Base-by-base conservation (phyloP, 1,140 invertebrate species). In the Drosophila littoralis region DNA sequence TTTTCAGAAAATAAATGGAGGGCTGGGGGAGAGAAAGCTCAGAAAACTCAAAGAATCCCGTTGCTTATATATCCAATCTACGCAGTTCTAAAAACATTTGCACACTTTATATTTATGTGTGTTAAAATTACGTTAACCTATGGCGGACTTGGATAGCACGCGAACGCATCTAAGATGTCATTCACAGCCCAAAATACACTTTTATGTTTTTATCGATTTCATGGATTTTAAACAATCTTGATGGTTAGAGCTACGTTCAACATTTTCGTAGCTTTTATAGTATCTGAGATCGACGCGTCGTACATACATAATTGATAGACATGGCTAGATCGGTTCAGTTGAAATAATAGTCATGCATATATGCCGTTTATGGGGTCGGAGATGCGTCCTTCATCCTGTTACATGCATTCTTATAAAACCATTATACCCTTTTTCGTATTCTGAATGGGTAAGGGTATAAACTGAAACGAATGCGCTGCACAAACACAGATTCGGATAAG, bases 361-460 rank as follows among this genome's bases (percentile, higher is more conserved):
- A 4, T 5, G 2, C 22, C 22, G 22, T 4, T 28, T 28, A 28
- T 28, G 4, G 22, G 22, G 4, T 5, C 22, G 4, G 22, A 28
- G 4, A 28, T 28, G 22, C 3, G 4, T 28, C 22, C 22, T 28
- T 28, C 5, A 28, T 28, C 22, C 22, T 28, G 22, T 28, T 28
- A 28, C 22, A 28, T 28, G 22, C 4, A 28, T 28, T 28, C 5
- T 5, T 0, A 28, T 4, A 28, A 4, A 28, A 28, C 2, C 22
- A 28, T 5, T 28, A 5, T 28, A 28, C 22, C 22, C 22, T 28
- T 0, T 28, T 28, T 28, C 5, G 5, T 0, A 28, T 28, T 28
- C 22, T 28, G 22, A 28, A 28, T 28, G 22, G 10, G 5, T 40
- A 17, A 67, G 64, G 54, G 17, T 67, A 67, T 58, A 36, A 38